phyloP scores from a whole-genome alignment of 2,113 vertebrate genomes.

The Pionites leucogaster region DNA sequence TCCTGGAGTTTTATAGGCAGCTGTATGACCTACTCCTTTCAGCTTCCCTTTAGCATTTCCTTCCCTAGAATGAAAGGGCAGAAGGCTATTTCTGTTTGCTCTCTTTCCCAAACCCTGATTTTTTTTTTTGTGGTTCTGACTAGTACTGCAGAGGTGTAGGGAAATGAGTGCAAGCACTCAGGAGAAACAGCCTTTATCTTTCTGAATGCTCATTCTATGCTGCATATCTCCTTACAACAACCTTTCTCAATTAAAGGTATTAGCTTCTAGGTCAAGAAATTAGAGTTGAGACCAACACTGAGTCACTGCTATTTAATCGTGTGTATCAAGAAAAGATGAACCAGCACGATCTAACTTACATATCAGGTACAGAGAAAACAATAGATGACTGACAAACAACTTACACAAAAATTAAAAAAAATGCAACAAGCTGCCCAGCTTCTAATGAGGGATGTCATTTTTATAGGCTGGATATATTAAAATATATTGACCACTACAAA shows the following conservation, averaged over 20 bases:
- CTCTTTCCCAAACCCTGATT: background rate
- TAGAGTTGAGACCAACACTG: fast-evolving
- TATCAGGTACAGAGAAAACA: background rate
- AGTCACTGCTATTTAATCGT: background rate
- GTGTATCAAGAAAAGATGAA: background rate
- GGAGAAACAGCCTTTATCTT: background rate
- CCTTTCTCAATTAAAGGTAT: background rate
- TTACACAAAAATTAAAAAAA: background rate
- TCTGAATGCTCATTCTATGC: background rate
- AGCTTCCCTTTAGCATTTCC: background rate
- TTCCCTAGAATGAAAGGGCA: background rate
- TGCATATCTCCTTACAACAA: background rate
- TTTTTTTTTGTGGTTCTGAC: background rate
- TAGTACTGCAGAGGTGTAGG: background rate
- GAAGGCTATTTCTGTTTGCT: background rate
- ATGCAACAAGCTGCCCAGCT: background rate
- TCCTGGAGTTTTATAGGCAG: background rate
- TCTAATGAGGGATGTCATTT: background rate
- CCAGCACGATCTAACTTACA: background rate
- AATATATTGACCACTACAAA: background rate
- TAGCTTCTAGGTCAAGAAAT: background rate
- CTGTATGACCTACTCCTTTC: background rate
- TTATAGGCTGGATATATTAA: background rate
- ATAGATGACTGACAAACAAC: background rate
- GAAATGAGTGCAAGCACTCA: background rate